These are phyloP conservation scores for Chamaetylas fuelleborni DNA, from an alignment of 2,113 vertebrate genomes.

Conservation along the genomic window DNA sequence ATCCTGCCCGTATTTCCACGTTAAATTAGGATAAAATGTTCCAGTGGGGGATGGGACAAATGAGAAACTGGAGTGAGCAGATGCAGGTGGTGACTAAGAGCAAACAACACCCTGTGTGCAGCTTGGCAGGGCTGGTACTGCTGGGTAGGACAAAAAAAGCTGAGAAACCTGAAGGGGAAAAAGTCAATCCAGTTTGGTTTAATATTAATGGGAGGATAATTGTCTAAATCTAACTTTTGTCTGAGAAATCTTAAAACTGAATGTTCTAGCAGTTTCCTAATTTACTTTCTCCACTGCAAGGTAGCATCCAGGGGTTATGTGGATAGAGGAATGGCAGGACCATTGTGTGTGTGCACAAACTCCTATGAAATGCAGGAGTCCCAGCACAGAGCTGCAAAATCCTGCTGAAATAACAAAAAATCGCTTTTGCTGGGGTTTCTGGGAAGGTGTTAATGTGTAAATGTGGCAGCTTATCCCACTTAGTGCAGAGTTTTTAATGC, in stretches of 20 bases:
- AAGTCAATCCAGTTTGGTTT: neutral
- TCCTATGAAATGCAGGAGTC: neutral
- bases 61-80: neutral
- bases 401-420: neutral
- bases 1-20: neutral
- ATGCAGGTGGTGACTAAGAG: neutral
- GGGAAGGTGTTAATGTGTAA: neutral
- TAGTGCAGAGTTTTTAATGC: neutral
- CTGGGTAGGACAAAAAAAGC: neutral
- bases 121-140: neutral
- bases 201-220: neutral
- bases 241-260: neutral
- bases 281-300: neutral
- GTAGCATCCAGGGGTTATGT: fast-evolving
- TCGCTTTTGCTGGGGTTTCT: neutral
- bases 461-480: neutral
- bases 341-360: neutral
- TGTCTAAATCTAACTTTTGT: neutral
- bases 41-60: neutral
- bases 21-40: neutral
- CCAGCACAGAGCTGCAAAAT: neutral
- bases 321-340: neutral
- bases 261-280: neutral
- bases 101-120: fast-evolving
- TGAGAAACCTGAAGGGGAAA: neutral